Evolutionary conservation across 2,797 vertebrate genomes (phyloP).

Genomic region (Sebastes itinus): DNA sequence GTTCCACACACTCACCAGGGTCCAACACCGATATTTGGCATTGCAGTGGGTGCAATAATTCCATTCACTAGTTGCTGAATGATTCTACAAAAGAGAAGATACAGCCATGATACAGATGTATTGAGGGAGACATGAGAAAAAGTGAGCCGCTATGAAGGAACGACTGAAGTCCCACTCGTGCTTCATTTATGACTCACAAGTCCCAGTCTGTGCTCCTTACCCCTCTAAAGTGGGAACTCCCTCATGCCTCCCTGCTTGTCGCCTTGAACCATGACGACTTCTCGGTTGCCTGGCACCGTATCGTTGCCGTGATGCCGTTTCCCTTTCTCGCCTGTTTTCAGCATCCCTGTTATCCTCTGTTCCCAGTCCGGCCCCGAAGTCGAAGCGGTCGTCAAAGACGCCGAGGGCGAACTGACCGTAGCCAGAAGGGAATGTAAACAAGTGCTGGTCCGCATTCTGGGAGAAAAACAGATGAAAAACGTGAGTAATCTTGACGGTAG

Average conservation of each 20-base stretch:
- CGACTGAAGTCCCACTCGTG: not conserved
- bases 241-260: constrained; percentile 89
- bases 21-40: constrained; percentile 95
- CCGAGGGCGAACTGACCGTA: constrained; percentile 95
- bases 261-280: constrained; percentile 89
- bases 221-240: constrained; percentile 96
- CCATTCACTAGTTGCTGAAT: constrained; percentile 98
- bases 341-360: constrained; percentile 89
- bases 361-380: constrained; percentile 85
- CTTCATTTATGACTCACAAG: not conserved
- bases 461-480: not conserved
- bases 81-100: constrained; percentile 83
- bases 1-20: constrained; percentile 88
- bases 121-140: not conserved
- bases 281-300: constrained; percentile 92
- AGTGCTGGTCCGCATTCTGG: constrained; percentile 90
- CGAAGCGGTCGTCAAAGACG: constrained; percentile 94
- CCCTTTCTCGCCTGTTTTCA: constrained; percentile 90
- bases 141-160: not conserved
- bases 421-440: constrained; percentile 93
- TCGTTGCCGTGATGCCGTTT: constrained; percentile 91
- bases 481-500: not conserved
- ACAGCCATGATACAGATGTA: not conserved
- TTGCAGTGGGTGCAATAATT: constrained; percentile 95
- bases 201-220: constrained; percentile 51